Evolutionary conservation across 2,888 invertebrate genomes (phyloP), one percentile per base, ranked within the genome.

Genomic region (Spodoptera picta): DNA sequence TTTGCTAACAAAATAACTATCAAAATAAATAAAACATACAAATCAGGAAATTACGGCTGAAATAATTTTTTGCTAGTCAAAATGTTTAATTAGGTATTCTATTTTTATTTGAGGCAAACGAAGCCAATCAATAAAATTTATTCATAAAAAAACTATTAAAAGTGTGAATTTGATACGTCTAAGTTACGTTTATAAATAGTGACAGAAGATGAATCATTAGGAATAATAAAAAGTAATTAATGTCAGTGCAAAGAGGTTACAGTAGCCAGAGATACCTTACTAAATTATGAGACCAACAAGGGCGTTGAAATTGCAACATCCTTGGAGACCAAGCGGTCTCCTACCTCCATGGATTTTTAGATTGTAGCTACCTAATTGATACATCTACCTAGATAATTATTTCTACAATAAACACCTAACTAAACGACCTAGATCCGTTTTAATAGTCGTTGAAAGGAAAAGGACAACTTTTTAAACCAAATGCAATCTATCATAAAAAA

Each of bases 161-260:
- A 45, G 12, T 50, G 43, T 36, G 43, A 54, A 64, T 70, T 65
- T 71, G 44, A 12, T 23, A 56, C 24, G 48, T 69, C 44, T 63
- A 62, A 54, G 24, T 54, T 50, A 24, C 56, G 47, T 60, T 46
- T 41, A 42, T 58, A 50, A 12, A 27, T 45, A 27, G 7, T 64
- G 70, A 64, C 50, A 48, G 10, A 0, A n/a, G 14, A 46, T 14
- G 2, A 27, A 36, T 24, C 10, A 11, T 36, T n/a, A 45, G 27
- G 31, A 12, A n/a, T 45, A 12, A 46, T n/a, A 49, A 4, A 36
- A 36, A 9, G 31, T 31, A 31, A 31, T 31, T 6, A 31, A 9
- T 7, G 36, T 24, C n/a, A 10, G n/a, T 70, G 31, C 42, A 67
- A 53, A 56, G 46, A 73, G 66, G 52, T 73, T 53, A 43, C 31